phyloP scores from a whole-genome alignment of 2,113 vertebrate genomes.

The Sapayoa aenigma region DNA sequence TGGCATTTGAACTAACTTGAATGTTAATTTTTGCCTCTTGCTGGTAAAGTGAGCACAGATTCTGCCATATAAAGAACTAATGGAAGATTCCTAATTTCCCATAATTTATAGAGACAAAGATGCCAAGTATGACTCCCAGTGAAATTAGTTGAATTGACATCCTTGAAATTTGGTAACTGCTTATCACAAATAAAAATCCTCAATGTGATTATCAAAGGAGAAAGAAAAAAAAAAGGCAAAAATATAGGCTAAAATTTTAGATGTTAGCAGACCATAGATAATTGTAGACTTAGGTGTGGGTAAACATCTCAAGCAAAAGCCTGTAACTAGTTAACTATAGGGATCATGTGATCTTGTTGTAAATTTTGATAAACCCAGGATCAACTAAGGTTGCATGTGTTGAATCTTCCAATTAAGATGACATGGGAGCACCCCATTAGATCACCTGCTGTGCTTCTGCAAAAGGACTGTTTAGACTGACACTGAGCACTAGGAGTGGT shows the following conservation, averaged over 20 bases:
- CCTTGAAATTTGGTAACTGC: not conserved
- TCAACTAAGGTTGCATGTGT: not conserved
- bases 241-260: not conserved
- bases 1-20: not conserved
- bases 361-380: not conserved
- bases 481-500: not conserved
- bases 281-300: not conserved
- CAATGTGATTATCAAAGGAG: not conserved
- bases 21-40: not conserved
- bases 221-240: not conserved
- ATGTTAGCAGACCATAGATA: not conserved
- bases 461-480: not conserved
- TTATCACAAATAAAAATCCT: not conserved
- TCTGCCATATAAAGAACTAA: not conserved
- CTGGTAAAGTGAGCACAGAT: not conserved
- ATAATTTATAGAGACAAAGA: not conserved
- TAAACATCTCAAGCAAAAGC: not conserved
- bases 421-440: not conserved
- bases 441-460: not conserved
- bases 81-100: not conserved
- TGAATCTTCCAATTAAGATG: not conserved
- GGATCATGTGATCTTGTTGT: rapidly evolving
- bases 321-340: not conserved
- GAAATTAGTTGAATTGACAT: not conserved
- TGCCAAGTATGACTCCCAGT: not conserved